phyloP scores from a whole-genome alignment of 2,797 vertebrate genomes.

The Pachyuromys duprasi region DNA sequence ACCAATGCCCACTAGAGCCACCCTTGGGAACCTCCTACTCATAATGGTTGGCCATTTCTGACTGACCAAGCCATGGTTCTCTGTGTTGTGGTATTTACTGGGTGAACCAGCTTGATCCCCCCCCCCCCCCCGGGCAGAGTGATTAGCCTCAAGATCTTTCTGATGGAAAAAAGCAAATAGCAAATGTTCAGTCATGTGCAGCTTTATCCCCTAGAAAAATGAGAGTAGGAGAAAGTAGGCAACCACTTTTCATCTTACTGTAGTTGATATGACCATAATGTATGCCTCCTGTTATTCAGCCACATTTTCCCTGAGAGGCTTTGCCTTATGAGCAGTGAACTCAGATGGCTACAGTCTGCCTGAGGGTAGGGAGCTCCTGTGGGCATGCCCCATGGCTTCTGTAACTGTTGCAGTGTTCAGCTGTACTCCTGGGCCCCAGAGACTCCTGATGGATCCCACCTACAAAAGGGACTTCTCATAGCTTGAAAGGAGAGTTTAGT shows the following conservation, averaged over 20 bases:
- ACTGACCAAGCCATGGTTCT: background rate
- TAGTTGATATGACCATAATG: background rate
- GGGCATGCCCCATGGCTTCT: background rate
- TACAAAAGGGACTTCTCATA: background rate
- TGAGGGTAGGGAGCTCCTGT: background rate
- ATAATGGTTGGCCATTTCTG: background rate
- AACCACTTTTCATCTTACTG: conserved; percentile 1
- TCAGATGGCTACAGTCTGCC: background rate
- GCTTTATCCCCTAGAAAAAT: conserved; percentile 54
- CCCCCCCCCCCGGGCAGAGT: background rate
- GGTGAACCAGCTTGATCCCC: background rate
- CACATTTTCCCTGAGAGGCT: background rate
- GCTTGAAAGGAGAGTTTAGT: background rate
- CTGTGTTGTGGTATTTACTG: background rate
- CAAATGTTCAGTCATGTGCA: conserved; percentile 19
- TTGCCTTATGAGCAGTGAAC: background rate
- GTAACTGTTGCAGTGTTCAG: background rate
- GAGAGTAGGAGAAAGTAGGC: background rate
- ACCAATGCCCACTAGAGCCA: background rate
- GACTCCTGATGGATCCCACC: background rate
- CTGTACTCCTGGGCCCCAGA: background rate
- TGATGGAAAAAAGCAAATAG: conserved; percentile 52
- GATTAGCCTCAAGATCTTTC: conserved; percentile 49
- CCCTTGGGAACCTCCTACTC: background rate
- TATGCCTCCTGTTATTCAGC: background rate